Percentiles rank a stretch among this genome's conserved stretches.
Evolutionary conservation across 2,113 vertebrate genomes (phyloP).

Genomic region (Ophthalmolycus amberensis): DNA sequence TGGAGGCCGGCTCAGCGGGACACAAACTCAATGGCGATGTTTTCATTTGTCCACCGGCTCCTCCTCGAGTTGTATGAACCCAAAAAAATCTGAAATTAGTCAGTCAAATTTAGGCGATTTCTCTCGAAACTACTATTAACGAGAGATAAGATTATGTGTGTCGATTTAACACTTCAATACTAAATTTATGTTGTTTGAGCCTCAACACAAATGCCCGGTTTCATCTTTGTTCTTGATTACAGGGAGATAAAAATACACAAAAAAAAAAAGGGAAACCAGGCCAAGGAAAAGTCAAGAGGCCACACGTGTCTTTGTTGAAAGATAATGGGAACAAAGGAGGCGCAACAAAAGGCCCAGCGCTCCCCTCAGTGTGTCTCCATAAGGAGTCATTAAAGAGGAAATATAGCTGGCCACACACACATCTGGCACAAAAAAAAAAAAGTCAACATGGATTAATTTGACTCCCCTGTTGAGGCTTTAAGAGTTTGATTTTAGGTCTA

Average conservation of each 20-base stretch:
- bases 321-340: conserved; percentile 68
- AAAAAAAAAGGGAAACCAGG: conserved; percentile 12
- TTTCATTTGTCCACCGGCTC: conserved; percentile 32
- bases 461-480: background rate
- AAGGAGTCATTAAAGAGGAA: conserved; percentile 66
- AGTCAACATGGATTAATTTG: background rate
- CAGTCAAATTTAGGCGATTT: background rate
- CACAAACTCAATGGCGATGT: conserved; percentile 40
- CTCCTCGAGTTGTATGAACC: conserved; percentile 1
- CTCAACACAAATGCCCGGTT: background rate
- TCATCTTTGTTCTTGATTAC: conserved; percentile 1
- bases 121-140: background rate
- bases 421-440: background rate
- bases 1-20: conserved; percentile 45
- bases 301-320: conserved; percentile 47
- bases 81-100: background rate
- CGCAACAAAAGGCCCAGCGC: conserved; percentile 59
- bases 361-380: conserved; percentile 52
- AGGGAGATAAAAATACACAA: background rate
- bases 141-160: background rate
- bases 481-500: background rate
- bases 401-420: conserved; percentile 54
- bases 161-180: background rate
- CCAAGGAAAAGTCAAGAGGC: conserved; percentile 59
- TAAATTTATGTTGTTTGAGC: background rate